These are phyloP conservation scores for Garra rufa DNA, from an alignment of 2,113 vertebrate species.

Conservation along the genomic window DNA sequence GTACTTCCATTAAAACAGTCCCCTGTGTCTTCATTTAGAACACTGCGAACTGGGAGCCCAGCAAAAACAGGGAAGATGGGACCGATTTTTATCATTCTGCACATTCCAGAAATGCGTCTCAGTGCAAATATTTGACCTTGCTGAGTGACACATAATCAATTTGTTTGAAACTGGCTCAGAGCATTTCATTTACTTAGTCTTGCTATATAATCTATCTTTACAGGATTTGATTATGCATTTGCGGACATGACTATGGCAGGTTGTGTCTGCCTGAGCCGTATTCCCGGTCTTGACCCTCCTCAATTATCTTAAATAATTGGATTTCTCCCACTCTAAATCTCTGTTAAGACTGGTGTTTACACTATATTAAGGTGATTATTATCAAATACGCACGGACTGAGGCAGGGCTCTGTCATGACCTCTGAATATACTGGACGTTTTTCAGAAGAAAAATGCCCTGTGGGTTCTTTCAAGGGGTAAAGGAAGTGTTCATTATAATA, in stretches of 20 bases:
- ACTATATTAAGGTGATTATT: not conserved
- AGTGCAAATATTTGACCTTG: conserved; percentile 76
- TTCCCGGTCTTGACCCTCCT: not conserved
- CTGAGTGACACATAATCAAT: conserved; percentile 77
- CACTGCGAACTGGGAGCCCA: conserved; percentile 66
- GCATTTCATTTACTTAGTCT: conserved; percentile 70
- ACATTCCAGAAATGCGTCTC: conserved; percentile 68
- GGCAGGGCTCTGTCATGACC: not conserved
- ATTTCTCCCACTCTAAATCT: not conserved
- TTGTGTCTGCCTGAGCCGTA: not conserved
- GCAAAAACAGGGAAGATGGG: conserved; percentile 57
- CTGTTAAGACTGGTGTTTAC: not conserved
- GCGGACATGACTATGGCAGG: not conserved
- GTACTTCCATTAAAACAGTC: conserved; percentile 72
- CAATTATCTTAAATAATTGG: conserved; percentile 6
- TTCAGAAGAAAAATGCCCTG: not conserved
- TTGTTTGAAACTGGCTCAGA: conserved; percentile 65
- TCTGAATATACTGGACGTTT: not conserved
- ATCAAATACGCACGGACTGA: not conserved
- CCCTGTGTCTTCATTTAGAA: conserved; percentile 73
- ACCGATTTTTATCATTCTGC: conserved; percentile 68
- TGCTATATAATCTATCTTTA: conserved; percentile 34
- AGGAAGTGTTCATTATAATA: not conserved
- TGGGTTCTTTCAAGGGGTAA: not conserved
- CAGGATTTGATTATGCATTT: not conserved